Base-by-base conservation (phyloP, 2,888 invertebrate species). In the Microctonus hyperodae region DNA sequence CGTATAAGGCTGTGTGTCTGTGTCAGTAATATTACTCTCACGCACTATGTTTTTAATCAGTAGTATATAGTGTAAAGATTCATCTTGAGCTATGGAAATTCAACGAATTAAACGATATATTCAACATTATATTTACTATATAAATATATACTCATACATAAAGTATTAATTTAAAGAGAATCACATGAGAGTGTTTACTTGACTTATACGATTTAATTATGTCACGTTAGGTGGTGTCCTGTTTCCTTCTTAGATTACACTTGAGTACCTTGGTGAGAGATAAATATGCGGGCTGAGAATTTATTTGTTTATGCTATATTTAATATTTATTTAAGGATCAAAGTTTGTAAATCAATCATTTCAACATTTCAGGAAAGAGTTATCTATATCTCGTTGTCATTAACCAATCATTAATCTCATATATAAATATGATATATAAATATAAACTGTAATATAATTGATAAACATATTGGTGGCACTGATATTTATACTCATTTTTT, bases 171-270 rank as follows among this genome's bases (percentile, higher is more conserved):
- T 3, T 13, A 9, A 25, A 10, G 10, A 23, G 31, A 48, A 20
- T 28, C 59, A 53, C 35, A 25, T 37, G 53, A n/a, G 16, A 37
- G 23, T 53, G 16, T 28, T 44, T 16, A 3, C n/a, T n/a, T 16
- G 7, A 53, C 16, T 51, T 51, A 35, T 5, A n/a, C n/a, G 20
- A 50, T 53, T 35, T 22, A 23, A 23, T 61, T 62, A 53, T 53
- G 53, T 33, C 33, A 40, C 53, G 13, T 62, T 35, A 35, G 11
- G 53, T 62, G 11, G 53, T 62, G 25, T 53, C 53, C 51, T 44
- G 53, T 53, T 53, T 53, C 62, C 40, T 53, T 53, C 37, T 53
- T 53, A 37, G 25, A 62, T 53, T 62, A 53, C 53, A 62, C 35
- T 40, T 16, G 51, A 37, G 37, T 33, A 53, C 62, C 28, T 62